phyloP scores from a whole-genome alignment of 2,797 vertebrate genomes.

The Acanthiza pusilla region DNA sequence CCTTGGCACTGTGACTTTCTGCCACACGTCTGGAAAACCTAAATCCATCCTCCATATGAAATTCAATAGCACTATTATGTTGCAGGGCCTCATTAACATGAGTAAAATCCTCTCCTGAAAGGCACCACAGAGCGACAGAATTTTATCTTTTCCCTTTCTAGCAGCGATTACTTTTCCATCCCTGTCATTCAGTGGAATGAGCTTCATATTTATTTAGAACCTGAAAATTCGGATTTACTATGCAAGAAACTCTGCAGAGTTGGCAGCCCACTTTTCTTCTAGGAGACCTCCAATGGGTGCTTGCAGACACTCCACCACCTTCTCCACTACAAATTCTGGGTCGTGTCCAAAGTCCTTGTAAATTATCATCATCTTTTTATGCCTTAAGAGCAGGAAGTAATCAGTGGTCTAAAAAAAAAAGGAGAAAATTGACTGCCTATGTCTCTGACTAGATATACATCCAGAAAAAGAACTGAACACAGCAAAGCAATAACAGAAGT shows the following conservation, averaged over 20 bases:
- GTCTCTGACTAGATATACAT: not conserved
- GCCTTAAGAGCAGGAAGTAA: constrained; percentile 34
- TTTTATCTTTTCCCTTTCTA: constrained; percentile 48
- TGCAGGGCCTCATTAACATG: constrained; percentile 31
- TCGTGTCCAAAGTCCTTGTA: not conserved
- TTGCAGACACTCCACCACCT: not conserved
- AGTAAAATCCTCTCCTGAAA: constrained; percentile 19
- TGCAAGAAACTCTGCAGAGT: not conserved
- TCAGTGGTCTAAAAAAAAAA: not conserved
- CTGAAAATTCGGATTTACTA: not conserved
- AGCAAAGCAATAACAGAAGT: constrained; percentile 36
- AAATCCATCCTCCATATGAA: not conserved
- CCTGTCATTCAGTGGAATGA: constrained; percentile 40
- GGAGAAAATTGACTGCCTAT: not conserved
- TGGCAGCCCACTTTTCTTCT: not conserved
- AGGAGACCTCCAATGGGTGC: not conserved
- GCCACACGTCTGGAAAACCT: not conserved
- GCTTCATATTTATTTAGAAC: constrained; percentile 31
- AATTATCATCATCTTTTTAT: not conserved
- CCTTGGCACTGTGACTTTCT: not conserved
- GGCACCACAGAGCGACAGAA: not conserved
- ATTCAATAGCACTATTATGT: not conserved
- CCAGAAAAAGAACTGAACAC: not conserved
- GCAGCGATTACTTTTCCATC: constrained; percentile 34
- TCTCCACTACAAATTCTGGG: not conserved